Evolutionary conservation across 2,797 vertebrate genomes (phyloP).

Genomic region (Xenops minutus): DNA sequence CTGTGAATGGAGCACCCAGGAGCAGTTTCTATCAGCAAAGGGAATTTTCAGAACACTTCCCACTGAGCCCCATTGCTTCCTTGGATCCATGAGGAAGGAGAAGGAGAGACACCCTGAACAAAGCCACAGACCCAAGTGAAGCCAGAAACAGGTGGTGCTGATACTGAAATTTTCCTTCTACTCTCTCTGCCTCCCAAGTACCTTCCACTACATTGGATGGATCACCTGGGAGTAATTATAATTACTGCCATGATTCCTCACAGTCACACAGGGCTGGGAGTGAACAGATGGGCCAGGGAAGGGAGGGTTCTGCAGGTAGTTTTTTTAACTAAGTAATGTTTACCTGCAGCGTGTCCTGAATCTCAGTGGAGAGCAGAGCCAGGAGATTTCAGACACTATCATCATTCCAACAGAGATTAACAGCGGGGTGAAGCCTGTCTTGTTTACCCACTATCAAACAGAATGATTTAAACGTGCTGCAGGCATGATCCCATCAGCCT

Average conservation of each 20-base stretch:
- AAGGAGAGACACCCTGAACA: background rate
- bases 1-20: background rate
- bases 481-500: background rate
- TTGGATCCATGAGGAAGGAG: background rate
- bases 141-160: constrained; percentile 6
- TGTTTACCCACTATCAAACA: background rate
- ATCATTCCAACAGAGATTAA: background rate
- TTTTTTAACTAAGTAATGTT: background rate
- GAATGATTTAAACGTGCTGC: background rate
- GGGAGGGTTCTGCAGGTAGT: background rate
- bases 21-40: background rate
- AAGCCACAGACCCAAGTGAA: background rate
- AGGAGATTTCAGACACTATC: background rate
- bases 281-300: constrained; percentile 12
- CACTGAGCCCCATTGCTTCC: background rate
- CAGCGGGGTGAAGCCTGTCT: background rate
- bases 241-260: background rate
- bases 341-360: background rate
- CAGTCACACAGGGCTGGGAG: background rate
- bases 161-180: background rate
- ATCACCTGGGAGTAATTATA: background rate
- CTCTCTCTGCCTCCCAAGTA: background rate
- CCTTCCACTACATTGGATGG: background rate
- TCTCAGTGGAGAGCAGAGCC: background rate
- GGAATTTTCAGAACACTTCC: background rate